These are phyloP conservation scores for Cryptotermes secundus DNA, from an alignment of 1,140 invertebrate genomes.

Conservation along the genomic window DNA sequence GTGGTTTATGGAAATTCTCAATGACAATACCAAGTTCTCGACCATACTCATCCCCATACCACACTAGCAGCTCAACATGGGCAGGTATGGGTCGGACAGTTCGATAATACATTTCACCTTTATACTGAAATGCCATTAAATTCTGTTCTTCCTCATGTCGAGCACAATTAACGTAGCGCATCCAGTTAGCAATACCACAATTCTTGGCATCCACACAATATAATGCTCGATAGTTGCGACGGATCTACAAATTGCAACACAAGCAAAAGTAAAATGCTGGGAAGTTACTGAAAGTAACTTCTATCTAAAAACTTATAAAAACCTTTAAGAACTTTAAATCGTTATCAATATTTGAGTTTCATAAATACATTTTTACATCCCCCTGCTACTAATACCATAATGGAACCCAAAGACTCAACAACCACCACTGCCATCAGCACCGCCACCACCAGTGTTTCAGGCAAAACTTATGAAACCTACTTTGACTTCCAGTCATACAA, in stretches of 20 bases:
- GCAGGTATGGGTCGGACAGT: slow-evolving; percentile 52
- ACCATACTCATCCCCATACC: slow-evolving; percentile 54
- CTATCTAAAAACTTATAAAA: no score
- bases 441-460: no score
- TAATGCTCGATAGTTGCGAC: slow-evolving; percentile 38
- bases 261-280: slow-evolving; percentile 10
- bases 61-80: slow-evolving; percentile 56
- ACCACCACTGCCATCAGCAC: no score
- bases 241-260: slow-evolving; percentile 16
- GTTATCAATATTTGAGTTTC: no score
- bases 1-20: neutral
- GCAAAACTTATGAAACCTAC: no score
- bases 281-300: no score
- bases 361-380: no score
- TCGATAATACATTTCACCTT: slow-evolving; percentile 57
- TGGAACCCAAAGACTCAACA: no score
- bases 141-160: slow-evolving; percentile 54
- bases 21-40: slow-evolving; percentile 45
- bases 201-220: slow-evolving; percentile 53
- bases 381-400: no score
- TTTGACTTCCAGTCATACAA: no score
- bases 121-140: slow-evolving; percentile 57
- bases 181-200: slow-evolving; percentile 54
- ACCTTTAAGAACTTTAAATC: no score
- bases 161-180: slow-evolving; percentile 62